Percentiles rank a stretch among this genome's conserved stretches.
Conservation (phyloP, 2,797 vertebrate species). For the Muscicapa comitata region DNA sequence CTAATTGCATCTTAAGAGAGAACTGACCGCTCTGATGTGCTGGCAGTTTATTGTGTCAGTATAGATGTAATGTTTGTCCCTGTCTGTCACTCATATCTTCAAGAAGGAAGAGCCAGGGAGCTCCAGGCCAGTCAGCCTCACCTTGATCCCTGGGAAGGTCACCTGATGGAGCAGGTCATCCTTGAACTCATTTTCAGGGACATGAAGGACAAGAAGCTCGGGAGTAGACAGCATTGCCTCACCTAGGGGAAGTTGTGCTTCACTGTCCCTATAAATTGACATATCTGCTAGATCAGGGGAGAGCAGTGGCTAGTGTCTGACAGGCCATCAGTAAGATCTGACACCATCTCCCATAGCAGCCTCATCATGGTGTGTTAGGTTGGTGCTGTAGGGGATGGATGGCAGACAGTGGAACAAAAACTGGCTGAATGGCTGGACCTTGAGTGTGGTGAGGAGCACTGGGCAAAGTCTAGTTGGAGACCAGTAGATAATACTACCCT, state of each 20-base stretch:
- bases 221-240: not conserved
- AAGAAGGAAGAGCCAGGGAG: not conserved
- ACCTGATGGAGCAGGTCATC: not conserved
- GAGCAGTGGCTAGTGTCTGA: not conserved
- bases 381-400: not conserved
- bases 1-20: not conserved
- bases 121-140: not conserved
- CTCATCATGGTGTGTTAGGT: not conserved
- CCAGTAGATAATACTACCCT: not conserved
- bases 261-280: not conserved
- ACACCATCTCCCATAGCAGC: not conserved
- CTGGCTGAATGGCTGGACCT: not conserved
- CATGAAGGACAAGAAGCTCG: not conserved
- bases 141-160: not conserved
- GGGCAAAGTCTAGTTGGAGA: not conserved
- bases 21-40: not conserved
- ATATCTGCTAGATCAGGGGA: not conserved
- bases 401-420: not conserved
- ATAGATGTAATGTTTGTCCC: not conserved
- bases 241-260: not conserved
- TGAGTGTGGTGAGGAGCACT: not conserved
- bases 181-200: not conserved
- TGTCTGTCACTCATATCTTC: not conserved
- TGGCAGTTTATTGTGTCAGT: not conserved
- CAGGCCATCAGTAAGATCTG: not conserved